Evolutionary conservation across 1,140 invertebrate species (phyloP), one percentile per base, ranked within the genome.

Genomic region (Oryctes rhinoceros): DNA sequence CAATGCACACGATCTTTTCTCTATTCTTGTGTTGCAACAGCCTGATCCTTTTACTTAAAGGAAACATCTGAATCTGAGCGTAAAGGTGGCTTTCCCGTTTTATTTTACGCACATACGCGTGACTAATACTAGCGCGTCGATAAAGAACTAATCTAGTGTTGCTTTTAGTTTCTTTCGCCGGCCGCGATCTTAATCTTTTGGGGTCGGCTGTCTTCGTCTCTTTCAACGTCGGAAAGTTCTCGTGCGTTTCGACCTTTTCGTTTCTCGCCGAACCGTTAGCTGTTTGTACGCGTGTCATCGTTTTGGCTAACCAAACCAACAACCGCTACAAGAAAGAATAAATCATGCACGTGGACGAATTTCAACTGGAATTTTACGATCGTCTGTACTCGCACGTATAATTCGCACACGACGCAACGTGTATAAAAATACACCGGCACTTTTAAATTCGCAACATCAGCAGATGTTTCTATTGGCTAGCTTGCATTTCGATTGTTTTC

Each of bases 311-410:
- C 0, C 24, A 1, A 24, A 71, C 7, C 18, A 37, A 71, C 20
- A 24, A 13, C 35, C 65, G 3, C 9, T 3, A 30, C 2, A 30
- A 30, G 4, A 71, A 30, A 35, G 65, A 71, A 71, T 71, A 71
- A 71, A 71, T 71, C 24, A 71, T 24, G 10, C 65, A 71, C 65
- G 65, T 71, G 65, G 30, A 5, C 65, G 65, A 71, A 24, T 35
- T 71, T 35, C 35, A 37, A 71, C 24, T 71, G 65, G 65, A 71
- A 71, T 71, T 71, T 71, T 71, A 71, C 65, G 65, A 37, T 20
- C 5, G 53, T 15, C 53, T 6, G 7, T n/a, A 62, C 13, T 59
- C 20, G 53, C 13, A 20, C 35, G 65, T 67, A 67, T 4, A 0
- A n/a, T n/a, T n/a, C 11, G 49, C 49, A 53, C 49, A n/a, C 11